phyloP scores from a whole-genome alignment of 2,113 vertebrate genomes.

The Bos javanicus region DNA sequence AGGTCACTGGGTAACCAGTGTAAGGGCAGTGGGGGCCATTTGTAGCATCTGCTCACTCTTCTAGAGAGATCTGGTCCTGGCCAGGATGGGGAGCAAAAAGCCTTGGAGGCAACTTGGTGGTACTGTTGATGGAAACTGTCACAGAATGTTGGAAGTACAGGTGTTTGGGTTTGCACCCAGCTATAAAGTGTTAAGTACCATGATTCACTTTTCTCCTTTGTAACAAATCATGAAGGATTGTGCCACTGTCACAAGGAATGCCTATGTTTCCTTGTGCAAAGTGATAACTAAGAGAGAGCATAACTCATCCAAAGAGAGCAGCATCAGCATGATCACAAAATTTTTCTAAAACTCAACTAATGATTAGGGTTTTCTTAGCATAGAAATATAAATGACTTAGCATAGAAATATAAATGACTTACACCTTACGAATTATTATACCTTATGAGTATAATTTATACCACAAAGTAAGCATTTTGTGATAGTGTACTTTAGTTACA shows the following conservation, averaged over 20 bases:
- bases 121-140: background rate
- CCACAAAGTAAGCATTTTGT: background rate
- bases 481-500: background rate
- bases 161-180: background rate
- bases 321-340: background rate
- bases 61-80: background rate
- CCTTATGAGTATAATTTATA: background rate
- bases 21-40: fast-evolving
- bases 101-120: background rate
- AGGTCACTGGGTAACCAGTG: fast-evolving
- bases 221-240: fast-evolving
- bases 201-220: background rate
- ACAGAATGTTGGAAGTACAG: background rate
- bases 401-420: background rate
- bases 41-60: background rate
- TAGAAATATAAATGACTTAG: too few species aligned
- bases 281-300: background rate
- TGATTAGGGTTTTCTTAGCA: background rate
- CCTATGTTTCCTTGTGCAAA: background rate
- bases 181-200: background rate
- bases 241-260: background rate
- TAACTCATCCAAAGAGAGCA: background rate
- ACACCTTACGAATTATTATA: background rate
- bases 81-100: fast-evolving
- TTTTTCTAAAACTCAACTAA: background rate